Base-by-base conservation (phyloP, 2,113 vertebrate species). In the Actenoides hombroni region DNA sequence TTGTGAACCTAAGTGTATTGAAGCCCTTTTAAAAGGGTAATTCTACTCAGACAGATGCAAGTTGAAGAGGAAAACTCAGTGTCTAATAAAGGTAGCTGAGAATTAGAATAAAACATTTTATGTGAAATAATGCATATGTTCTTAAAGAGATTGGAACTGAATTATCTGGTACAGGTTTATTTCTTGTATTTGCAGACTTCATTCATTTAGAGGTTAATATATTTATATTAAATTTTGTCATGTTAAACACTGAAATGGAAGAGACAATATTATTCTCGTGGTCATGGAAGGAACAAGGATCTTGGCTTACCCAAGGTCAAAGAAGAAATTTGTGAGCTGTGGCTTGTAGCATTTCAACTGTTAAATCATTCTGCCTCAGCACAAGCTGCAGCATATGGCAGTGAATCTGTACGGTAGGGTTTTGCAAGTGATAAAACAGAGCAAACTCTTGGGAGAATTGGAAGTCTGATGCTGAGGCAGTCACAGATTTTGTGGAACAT, bases 301-400 rank as follows among this genome's bases (percentile, higher is more conserved):
- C 48, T 75, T 79, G 48, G 6, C 29, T 75, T 87, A 35, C 4
- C 23, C 39, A 68, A 68, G 37, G 94, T 94, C 71, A 74, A 73
- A 83, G 57, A 76, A 71, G 54, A 46, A 81, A 86, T 88, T 19
- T 77, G n/a, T 86, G 76, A 88, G 74, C 76, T 90, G 56, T 53
- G 49, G 26, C 59, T 83, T 57, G 54, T 42, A 64, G 54, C 56
- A 39, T 83, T 91, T 92, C 59, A 59, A 2, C 79, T n/a, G 10
- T 79, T 82, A 76, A 81, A 94, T 76, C 0, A 0, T 80, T 88
- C 49, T 85, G 82, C 70, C 77, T 79, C 48, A 76, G 85, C 88
- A 74, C 83, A 88, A 94, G 46, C 26, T 57, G 16, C 54, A 88
- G 83, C 96, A 95, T 93, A 95, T 96, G 95, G 94, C 56, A 69